Evolutionary conservation across 2,113 vertebrate species (phyloP), one percentile per base, ranked within the genome.

Genomic region (Vimba vimba): DNA sequence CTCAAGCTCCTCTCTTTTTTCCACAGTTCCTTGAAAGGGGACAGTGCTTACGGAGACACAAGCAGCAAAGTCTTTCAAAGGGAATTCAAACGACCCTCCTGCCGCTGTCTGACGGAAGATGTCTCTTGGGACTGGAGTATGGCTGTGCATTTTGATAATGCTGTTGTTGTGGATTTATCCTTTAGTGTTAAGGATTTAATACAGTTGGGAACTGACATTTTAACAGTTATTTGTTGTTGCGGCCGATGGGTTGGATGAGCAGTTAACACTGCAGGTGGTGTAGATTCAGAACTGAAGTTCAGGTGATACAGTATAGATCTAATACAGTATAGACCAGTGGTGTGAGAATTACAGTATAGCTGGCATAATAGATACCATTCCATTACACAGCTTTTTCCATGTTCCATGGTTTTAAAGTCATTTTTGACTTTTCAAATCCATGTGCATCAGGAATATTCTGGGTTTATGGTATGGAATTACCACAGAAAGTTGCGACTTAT

Each of bases 1-100:
- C 84, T 74, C 84, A 62, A 75, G 87, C 86, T 92, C 66, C 91
- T 82, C 66, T 82, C 30, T 64, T 81, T 79, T 84, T 78, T 64
- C 52, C 88, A 89, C 86, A 27, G 27, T 75, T 69, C 50, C 36
- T 36, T 15, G 74, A 62, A 71, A 57, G 15, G 77, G 60, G 78
- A 84, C 62, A 43, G 30, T 3, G 33, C 43, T 68, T 66, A 59
- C n/a, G 21, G 62, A 73, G 82, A 68, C 73, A 75, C 87, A 71
- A 79, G 83, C 85, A 60, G 27, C 6, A 76, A 47, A 69, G 74
- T 25, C 59, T 73, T 78, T 75, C 59, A 4, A n/a, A 59, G 76
- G 81, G 68, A 76, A 59, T 86, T 81, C 12, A 50, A 47, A 60
- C 43, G 19, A 33, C 82, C 64, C 21, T 64, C 76, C 73, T 45